Percentiles rank a stretch among this genome's conserved stretches.
Evolutionary conservation across 2,113 vertebrate genomes (phyloP).

Genomic region (Excalfactoria chinensis): DNA sequence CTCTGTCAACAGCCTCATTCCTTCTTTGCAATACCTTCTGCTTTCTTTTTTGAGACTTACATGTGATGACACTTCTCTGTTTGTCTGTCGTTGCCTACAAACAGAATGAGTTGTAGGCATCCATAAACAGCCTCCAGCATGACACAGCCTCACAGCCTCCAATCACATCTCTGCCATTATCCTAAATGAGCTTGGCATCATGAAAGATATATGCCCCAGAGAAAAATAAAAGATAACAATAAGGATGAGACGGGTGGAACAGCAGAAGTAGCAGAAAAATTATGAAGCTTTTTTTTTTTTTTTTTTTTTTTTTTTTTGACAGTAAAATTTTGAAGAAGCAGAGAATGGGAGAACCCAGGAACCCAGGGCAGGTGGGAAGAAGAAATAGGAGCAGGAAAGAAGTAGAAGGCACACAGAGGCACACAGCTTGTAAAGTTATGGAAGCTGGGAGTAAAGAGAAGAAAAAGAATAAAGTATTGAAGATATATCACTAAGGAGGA

Average conservation of each 20-base stretch:
- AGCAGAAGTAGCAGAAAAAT: background rate
- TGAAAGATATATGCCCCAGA: background rate
- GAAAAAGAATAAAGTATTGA: background rate
- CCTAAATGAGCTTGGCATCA: constrained; percentile 35
- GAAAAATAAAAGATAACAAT: constrained; percentile 17
- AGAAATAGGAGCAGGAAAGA: background rate
- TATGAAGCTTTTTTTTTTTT: background rate
- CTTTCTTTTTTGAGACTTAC: constrained; percentile 50
- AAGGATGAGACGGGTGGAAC: background rate
- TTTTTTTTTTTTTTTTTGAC: too few relatives aligned
- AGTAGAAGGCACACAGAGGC: background rate
- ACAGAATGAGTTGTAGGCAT: constrained; percentile 52
- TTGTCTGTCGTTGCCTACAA: constrained; percentile 55
- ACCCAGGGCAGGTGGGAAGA: background rate
- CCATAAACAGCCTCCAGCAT: constrained; percentile 45
- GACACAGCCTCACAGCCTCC: background rate
- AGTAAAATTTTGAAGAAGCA: background rate
- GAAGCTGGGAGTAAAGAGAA: background rate
- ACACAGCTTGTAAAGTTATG: background rate
- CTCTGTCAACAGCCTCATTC: constrained; percentile 22
- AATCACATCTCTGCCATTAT: background rate
- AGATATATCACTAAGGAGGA: background rate
- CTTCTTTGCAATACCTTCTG: constrained; percentile 46
- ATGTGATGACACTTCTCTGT: constrained; percentile 49
- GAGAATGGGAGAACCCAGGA: background rate